Evolutionary conservation across 2,113 vertebrate species (phyloP).

Genomic region (Phodopus roborovskii): DNA sequence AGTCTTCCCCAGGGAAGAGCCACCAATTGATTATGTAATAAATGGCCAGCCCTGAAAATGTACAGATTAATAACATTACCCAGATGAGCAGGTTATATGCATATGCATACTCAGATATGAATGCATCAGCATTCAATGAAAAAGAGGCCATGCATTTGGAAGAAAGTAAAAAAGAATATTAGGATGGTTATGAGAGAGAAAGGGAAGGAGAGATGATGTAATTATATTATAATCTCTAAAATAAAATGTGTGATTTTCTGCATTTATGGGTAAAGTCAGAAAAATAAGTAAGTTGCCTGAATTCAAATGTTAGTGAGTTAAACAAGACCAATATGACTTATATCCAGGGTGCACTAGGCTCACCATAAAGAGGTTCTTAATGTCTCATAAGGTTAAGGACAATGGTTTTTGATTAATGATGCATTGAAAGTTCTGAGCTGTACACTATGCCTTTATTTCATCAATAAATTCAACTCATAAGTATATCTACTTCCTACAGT

Average conservation of each 20-base stretch:
- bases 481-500: background rate
- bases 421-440: background rate
- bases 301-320: background rate
- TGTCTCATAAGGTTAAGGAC: background rate
- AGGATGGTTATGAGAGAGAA: background rate
- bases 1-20: background rate
- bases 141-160: background rate
- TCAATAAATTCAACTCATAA: background rate
- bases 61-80: background rate
- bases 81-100: background rate
- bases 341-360: background rate
- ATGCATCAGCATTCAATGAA: background rate
- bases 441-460: background rate
- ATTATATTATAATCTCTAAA: background rate
- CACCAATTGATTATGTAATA: background rate
- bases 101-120: background rate
- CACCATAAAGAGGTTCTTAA: no score
- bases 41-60: background rate
- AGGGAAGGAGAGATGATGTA: background rate
- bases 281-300: background rate
- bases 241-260: background rate
- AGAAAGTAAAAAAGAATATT: background rate
- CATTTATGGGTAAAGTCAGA: constrained; percentile 7
- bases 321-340: background rate
- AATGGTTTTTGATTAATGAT: background rate